phyloP scores from a whole-genome alignment of 2,888 invertebrate species.

The Acleris sparsana region DNA sequence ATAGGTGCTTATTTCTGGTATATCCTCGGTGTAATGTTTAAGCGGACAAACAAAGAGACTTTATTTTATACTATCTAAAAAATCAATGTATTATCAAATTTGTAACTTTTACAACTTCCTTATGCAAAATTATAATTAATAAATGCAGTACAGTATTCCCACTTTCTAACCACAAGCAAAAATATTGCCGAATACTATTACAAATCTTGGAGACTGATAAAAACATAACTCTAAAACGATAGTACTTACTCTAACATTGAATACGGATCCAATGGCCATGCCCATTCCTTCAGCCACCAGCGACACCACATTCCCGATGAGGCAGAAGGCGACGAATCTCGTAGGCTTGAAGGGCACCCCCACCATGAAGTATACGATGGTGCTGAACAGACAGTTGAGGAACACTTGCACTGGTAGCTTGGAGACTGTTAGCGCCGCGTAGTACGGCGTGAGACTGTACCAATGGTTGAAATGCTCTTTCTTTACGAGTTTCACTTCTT shows the following conservation, averaged over 20 bases:
- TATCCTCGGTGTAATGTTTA: too few species aligned
- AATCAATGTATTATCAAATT: too few species aligned
- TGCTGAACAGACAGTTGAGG: constrained; percentile 84
- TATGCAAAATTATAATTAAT: too few species aligned
- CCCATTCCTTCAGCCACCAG: constrained; percentile 91
- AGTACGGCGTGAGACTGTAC: constrained; percentile 86
- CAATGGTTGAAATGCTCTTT: constrained; percentile 88
- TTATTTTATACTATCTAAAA: too few species aligned
- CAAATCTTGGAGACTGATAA: not conserved
- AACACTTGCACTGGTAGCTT: constrained; percentile 84
- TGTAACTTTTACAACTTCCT: too few species aligned
- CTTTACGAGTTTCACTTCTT: constrained; percentile 87
- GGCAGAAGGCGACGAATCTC: constrained; percentile 87
- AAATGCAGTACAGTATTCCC: too few species aligned
- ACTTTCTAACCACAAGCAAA: too few species aligned
- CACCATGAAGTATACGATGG: constrained; percentile 85
- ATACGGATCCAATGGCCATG: constrained; percentile 88
- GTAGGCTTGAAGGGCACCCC: constrained; percentile 86
- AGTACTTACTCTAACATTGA: constrained; percentile 85
- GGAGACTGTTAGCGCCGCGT: constrained; percentile 85
- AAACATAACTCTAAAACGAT: not conserved
- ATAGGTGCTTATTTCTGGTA: too few species aligned
- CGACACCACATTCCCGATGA: constrained; percentile 87
- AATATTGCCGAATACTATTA: too few species aligned
- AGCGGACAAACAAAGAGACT: too few species aligned